Conservation (phyloP, 2,888 invertebrate genomes). For the Drosophila sordidapex region DNA sequence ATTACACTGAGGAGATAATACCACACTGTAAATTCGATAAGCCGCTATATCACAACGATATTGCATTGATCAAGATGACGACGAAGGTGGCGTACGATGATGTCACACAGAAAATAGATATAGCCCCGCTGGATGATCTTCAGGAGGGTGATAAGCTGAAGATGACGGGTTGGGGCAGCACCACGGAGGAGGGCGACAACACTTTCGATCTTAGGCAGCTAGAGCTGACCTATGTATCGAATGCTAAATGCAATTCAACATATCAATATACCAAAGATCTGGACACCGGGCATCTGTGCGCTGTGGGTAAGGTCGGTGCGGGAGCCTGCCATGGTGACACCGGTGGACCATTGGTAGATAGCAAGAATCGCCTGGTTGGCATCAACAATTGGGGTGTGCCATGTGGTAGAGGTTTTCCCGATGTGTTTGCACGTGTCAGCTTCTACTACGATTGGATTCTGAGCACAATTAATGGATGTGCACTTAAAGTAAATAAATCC, state of each 20-base stretch:
- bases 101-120: constrained; percentile 86
- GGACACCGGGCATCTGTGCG: constrained; percentile 87
- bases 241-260: constrained; percentile 85
- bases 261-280: constrained; percentile 83
- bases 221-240: constrained; percentile 86
- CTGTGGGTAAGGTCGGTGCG: constrained; percentile 85
- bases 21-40: constrained; percentile 81
- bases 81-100: constrained; percentile 86
- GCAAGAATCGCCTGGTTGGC: constrained; percentile 79
- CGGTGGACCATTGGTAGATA: constrained; percentile 81
- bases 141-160: constrained; percentile 85
- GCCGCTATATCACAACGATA: constrained; percentile 87
- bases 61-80: constrained; percentile 88
- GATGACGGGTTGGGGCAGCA: constrained; percentile 88
- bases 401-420: constrained; percentile 82
- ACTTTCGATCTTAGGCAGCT: constrained; percentile 86
- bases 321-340: constrained; percentile 85
- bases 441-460: constrained; percentile 82
- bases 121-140: constrained; percentile 86
- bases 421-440: constrained; percentile 80
- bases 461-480: constrained; percentile 77
- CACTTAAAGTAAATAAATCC: constrained; percentile 23
- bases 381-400: constrained; percentile 84
- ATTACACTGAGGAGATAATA: constrained; percentile 71
- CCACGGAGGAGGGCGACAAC: constrained; percentile 85